A percentile compares a stretch with the other conserved stretches of the same genome.
Evolutionary conservation across 2,113 vertebrate genomes (phyloP).

Genomic region (Engraulis encrasicolus): DNA sequence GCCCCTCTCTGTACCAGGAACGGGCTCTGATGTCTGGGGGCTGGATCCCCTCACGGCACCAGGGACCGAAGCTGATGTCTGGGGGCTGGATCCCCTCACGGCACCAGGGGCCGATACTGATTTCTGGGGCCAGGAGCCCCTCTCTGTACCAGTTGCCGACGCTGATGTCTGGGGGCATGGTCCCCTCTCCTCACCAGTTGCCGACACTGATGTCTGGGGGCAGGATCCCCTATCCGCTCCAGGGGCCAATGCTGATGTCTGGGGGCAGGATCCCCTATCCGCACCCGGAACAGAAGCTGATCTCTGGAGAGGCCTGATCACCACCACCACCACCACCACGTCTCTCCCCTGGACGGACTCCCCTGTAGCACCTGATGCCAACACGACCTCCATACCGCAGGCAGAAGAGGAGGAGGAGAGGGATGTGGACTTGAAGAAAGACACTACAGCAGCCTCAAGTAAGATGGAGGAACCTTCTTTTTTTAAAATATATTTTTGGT

Average conservation of each 20-base stretch:
- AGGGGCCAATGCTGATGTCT: no score
- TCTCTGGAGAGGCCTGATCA: not conserved
- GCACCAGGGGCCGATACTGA: no score
- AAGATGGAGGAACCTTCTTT: not conserved
- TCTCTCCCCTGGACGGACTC: not conserved
- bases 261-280: slow-evolving; percentile 9
- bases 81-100: no score
- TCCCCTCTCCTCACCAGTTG: no score
- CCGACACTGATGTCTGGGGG: no score
- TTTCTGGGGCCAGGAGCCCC: no score
- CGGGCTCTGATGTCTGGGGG: no score
- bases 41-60: not conserved
- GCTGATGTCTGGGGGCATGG: no score
- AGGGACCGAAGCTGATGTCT: no score
- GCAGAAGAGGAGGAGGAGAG: not conserved
- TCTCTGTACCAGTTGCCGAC: no score
- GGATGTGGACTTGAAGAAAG: not conserved
- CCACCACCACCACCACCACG: not conserved
- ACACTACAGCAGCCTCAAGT: not conserved
- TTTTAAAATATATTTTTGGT: no score
- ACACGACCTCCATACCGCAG: not conserved
- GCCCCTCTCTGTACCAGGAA: not conserved
- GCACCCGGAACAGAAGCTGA: not conserved
- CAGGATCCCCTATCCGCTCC: no score
- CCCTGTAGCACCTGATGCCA: not conserved